Percentiles rank a stretch among this genome's conserved stretches.
phyloP scores from a whole-genome alignment of 2,113 vertebrate genomes.

The Elephas maximus region DNA sequence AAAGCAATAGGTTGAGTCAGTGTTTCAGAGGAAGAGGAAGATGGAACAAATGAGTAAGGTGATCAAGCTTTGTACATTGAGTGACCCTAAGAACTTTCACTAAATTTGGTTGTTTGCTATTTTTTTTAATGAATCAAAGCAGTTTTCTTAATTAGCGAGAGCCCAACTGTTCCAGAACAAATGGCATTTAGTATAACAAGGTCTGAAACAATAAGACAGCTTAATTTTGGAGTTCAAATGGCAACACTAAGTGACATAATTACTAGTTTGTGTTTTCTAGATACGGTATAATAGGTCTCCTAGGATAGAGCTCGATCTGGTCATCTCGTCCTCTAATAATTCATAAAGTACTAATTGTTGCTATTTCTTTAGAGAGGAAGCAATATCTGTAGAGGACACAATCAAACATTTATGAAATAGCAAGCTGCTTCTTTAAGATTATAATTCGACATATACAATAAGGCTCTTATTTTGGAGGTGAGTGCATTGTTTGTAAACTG shows the following conservation, averaged over 20 bases:
- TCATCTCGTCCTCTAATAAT: constrained; percentile 42
- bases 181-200: constrained; percentile 72
- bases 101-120: constrained; percentile 75
- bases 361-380: background rate
- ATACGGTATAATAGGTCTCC: constrained; percentile 55
- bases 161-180: constrained; percentile 72
- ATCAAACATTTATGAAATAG: constrained; percentile 32
- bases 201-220: constrained; percentile 38
- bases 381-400: background rate
- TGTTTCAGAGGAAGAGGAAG: constrained; percentile 47
- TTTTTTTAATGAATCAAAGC: constrained; percentile 68
- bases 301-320: constrained; percentile 28
- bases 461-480: background rate
- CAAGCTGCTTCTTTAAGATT: background rate
- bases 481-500: background rate
- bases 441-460: constrained; percentile 31
- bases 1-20: constrained; percentile 65
- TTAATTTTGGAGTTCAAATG: constrained; percentile 73
- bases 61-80: constrained; percentile 56
- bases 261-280: constrained; percentile 56
- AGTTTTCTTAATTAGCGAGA: constrained; percentile 75
- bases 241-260: constrained; percentile 50
- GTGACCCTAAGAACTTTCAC: constrained; percentile 59
- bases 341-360: background rate
- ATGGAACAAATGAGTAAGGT: constrained; percentile 71